A percentile compares a stretch with the other conserved stretches of the same genome.
phyloP scores from a whole-genome alignment of 1,140 invertebrate genomes.

The Andrena cerasifolii region DNA sequence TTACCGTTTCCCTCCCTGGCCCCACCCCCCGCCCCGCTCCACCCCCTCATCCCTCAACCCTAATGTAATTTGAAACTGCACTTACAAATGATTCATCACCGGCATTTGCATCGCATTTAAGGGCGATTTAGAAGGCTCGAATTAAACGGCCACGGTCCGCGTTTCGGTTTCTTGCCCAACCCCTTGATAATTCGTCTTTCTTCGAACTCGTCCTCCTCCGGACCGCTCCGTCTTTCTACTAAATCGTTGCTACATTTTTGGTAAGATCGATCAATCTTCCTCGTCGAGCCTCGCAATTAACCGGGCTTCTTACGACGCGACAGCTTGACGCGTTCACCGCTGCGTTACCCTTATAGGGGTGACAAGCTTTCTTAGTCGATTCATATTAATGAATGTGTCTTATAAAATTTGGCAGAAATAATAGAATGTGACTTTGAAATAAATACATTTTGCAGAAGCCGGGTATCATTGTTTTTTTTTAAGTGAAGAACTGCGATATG shows the following conservation, averaged over 20 bases:
- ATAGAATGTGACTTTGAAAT: not conserved
- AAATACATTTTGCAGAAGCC: not conserved
- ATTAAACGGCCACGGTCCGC: not conserved
- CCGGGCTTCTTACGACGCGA: not conserved
- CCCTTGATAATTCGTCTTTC: not conserved
- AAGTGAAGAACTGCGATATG: too few species aligned
- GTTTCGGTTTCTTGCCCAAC: conserved; percentile 15
- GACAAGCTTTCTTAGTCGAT: not conserved
- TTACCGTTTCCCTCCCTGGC: conserved; percentile 6
- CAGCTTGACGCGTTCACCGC: conserved; percentile 1
- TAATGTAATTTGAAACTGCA: conserved; percentile 32
- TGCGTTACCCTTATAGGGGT: conserved; percentile 24
- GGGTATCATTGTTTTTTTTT: too few species aligned
- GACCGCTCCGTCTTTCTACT: not conserved
- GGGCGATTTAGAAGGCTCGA: conserved; percentile 24
- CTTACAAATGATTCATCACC: conserved; percentile 44
- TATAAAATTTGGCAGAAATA: not conserved
- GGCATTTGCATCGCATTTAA: conserved; percentile 46
- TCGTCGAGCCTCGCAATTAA: not conserved
- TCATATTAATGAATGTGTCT: not conserved
- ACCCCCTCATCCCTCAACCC: not conserved
- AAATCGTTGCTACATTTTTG: conserved; percentile 16
- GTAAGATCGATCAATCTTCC: conserved; percentile 26
- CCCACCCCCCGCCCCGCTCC: too few species aligned
- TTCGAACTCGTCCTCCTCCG: not conserved